Base-by-base conservation (phyloP, 2,888 invertebrate genomes). In the Apodemia mormo region DNA sequence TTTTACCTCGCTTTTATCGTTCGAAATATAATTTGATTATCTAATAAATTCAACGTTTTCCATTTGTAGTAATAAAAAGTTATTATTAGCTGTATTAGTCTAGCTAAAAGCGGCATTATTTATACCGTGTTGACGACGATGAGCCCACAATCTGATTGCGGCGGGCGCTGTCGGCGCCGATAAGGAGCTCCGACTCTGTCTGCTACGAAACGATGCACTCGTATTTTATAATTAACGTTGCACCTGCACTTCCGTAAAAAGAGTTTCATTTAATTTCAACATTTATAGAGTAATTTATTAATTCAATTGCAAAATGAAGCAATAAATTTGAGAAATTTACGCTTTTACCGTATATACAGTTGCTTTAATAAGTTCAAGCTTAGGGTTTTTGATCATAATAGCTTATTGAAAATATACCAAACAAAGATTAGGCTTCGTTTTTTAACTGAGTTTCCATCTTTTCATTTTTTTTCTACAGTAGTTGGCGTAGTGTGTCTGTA, bases 121-220 rank as follows among this genome's bases (percentile, higher is more conserved):
- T 61, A 61, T 61, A 61, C 33, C 61, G 12, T 33, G 61, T 61
- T 61, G 58, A 61, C 58, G 58, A 10, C 58, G 33, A 43, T 65
- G 45, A 64, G 66, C 66, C 64, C 49, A 56, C 71, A 86, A 82
- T 85, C 83, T 80, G 84, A 85, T 86, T 83, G 84, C 74, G 80
- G 82, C 74, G 72, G 74, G 72, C 74, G 73, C 78, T 77, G 80
- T 79, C 74, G 79, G 77, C 77, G 74, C 74, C 75, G 82, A 84
- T 85, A 85, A 84, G 82, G 76, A 79, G 80, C 81, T 81, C 75
- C 70, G 73, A 73, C 75, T 73, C 70, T 73, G 68, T 69, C 76
- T 74, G 76, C 78, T 81, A 76, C 76, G 79, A 79, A 85, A 83
- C 79, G 80, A 78, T 78, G 72, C 75, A 75, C 74, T 75, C 72